A percentile compares a stretch with the other conserved stretches of the same genome.
Evolutionary conservation across 2,888 invertebrate species (phyloP).

Genomic region (Archaeoteleia sp.): DNA sequence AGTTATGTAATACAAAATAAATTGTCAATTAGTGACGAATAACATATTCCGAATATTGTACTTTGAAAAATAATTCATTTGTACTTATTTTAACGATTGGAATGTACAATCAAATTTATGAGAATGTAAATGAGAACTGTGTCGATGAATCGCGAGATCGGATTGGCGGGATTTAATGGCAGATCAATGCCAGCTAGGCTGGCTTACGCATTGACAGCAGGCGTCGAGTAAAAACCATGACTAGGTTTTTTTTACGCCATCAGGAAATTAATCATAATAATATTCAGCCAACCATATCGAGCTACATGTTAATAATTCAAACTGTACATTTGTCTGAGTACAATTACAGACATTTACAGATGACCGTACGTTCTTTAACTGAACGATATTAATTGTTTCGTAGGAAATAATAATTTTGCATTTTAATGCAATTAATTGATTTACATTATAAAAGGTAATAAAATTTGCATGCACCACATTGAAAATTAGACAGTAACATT

Average conservation of each 20-base stretch:
- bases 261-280: constrained; percentile 74
- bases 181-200: constrained; percentile 37
- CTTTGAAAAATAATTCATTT: too few species aligned
- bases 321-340: constrained; percentile 22
- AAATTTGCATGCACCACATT: neutral
- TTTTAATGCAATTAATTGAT: constrained; percentile 6
- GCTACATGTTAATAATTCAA: constrained; percentile 49
- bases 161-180: constrained; percentile 39
- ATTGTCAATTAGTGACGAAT: too few species aligned
- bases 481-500: too few species aligned
- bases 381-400: constrained; percentile 32
- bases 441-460: too few species aligned
- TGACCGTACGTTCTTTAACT: constrained; percentile 7
- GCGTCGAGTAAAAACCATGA: constrained; percentile 71
- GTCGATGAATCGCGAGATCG: constrained; percentile 46
- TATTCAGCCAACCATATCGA: constrained; percentile 45
- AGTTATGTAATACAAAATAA: too few species aligned
- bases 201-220: constrained; percentile 55
- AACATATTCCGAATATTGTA: too few species aligned
- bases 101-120: constrained; percentile 8
- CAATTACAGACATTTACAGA: constrained; percentile 22
- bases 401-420: constrained; percentile 11
- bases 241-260: constrained; percentile 68
- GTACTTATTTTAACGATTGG: too few species aligned
- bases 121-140: constrained; percentile 19